Percentiles rank a stretch among this genome's conserved stretches.
Conservation (phyloP, 92 coral and sea anemone species). For the Phenganax stokvisi region DNA sequence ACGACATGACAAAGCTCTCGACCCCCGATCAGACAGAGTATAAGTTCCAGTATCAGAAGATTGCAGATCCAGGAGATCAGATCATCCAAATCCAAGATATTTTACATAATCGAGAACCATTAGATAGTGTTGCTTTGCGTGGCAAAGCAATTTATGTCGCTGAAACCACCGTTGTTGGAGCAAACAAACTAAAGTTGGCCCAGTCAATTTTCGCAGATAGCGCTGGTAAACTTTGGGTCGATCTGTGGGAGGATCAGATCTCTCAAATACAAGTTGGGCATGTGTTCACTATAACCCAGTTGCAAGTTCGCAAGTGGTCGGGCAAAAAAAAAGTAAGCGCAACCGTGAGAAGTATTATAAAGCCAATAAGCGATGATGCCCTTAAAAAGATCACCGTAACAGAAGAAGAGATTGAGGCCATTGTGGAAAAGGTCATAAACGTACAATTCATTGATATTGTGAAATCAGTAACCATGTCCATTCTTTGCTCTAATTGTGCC, state of each 20-base stretch:
- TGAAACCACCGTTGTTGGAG: conserved; percentile 10
- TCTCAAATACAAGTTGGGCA: neutral
- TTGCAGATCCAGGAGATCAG: neutral
- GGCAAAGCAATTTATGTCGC: neutral
- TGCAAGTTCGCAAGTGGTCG: conserved; percentile 41
- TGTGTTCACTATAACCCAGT: conserved; percentile 1
- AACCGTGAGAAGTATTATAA: conserved; percentile 20
- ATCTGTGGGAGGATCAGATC: conserved; percentile 13
- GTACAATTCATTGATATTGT: conserved; percentile 3
- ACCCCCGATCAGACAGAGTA: conserved; percentile 16
- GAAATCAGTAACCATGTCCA: conserved; percentile 2
- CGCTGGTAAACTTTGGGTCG: neutral
- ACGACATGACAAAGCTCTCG: conserved; percentile 6
- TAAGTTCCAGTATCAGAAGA: neutral
- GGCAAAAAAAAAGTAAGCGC: conserved; percentile 24
- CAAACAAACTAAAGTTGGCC: neutral
- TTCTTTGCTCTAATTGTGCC: conserved; percentile 9
- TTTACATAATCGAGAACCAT: neutral
- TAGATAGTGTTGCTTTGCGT: conserved; percentile 2
- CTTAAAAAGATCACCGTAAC: conserved; percentile 18
- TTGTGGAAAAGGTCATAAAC: neutral
- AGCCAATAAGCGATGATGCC: conserved; percentile 7
- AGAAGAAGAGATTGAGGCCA: conserved; percentile 12
- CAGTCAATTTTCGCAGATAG: conserved; percentile 10
- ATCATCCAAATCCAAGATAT: conserved; percentile 1